Conservation (phyloP, 2,888 invertebrate species). For the Pegoplata infirma region DNA sequence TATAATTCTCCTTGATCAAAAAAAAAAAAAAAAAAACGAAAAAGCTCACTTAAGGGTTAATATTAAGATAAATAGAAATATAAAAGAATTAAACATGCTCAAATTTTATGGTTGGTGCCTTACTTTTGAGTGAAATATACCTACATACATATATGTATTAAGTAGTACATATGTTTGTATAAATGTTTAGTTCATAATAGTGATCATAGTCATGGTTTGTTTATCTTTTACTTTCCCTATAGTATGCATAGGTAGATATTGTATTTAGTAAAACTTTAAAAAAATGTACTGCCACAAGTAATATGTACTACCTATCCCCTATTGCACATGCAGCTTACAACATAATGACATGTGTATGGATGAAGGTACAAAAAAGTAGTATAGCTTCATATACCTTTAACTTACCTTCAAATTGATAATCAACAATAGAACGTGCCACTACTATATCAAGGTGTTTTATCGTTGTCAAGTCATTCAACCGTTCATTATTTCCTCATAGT, state of each 20-base stretch:
- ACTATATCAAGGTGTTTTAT: constrained; percentile 54
- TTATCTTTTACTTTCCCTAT: constrained; percentile 56
- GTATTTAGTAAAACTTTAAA: constrained; percentile 3
- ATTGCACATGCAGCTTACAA: constrained; percentile 13
- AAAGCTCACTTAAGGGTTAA: neutral
- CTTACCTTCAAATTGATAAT: constrained; percentile 33
- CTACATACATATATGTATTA: no score
- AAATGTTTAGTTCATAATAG: neutral
- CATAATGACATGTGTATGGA: constrained; percentile 1
- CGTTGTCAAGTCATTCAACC: constrained; percentile 46
- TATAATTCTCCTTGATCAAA: no score
- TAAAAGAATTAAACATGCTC: constrained; percentile 20
- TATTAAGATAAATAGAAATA: neutral
- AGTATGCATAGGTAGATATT: constrained; percentile 26
- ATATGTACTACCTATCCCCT: no score
- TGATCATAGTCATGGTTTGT: constrained; percentile 56
- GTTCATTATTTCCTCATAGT: constrained; percentile 18
- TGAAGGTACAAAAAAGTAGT: constrained; percentile 1
- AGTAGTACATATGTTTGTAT: no score
- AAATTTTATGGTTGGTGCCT: constrained; percentile 25
- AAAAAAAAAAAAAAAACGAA: no score
- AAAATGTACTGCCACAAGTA: no score
- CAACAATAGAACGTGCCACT: constrained; percentile 61
- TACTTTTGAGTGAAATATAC: constrained; percentile 49
- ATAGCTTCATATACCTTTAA: constrained; percentile 21